phyloP scores from a whole-genome alignment of 1,140 invertebrate genomes.

The Drosophila pandora region DNA sequence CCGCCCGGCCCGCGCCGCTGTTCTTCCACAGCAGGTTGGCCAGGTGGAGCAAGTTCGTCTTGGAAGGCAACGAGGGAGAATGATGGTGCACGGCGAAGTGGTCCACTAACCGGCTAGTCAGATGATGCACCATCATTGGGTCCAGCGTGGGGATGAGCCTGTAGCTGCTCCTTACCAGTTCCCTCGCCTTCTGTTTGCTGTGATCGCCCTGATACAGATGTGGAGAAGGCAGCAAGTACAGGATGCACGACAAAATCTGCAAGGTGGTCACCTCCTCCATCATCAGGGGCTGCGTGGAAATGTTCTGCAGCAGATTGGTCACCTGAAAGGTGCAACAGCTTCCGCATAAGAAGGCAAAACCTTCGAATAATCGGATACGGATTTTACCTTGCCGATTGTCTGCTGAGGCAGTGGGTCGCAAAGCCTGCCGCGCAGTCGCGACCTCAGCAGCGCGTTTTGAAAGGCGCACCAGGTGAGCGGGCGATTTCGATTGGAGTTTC shows the following conservation, averaged over 20 bases:
- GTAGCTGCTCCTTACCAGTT: constrained; percentile 5
- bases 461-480: not conserved
- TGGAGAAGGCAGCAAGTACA: constrained; percentile 11
- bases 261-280: constrained; percentile 18
- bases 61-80: not conserved
- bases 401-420: not conserved
- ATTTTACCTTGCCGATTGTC: not conserved
- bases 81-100: constrained; percentile 1
- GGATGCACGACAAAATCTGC: constrained; percentile 15
- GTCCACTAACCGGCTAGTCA: constrained; percentile 17
- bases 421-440: not conserved
- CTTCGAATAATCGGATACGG: not conserved
- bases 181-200: not conserved
- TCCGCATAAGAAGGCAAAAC: not conserved
- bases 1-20: constrained; percentile 14
- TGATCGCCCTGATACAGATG: no score
- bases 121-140: constrained; percentile 38
- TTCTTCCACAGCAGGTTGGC: constrained; percentile 1
- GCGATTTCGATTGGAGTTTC: not conserved
- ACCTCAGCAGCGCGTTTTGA: not conserved
- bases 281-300: not conserved
- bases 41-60: constrained; percentile 1
- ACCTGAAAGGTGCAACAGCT: not conserved
- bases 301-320: not conserved
- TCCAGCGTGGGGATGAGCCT: constrained; percentile 11